Conservation (phyloP, 2,113 vertebrate genomes). For the Illadopsis cleaveri region DNA sequence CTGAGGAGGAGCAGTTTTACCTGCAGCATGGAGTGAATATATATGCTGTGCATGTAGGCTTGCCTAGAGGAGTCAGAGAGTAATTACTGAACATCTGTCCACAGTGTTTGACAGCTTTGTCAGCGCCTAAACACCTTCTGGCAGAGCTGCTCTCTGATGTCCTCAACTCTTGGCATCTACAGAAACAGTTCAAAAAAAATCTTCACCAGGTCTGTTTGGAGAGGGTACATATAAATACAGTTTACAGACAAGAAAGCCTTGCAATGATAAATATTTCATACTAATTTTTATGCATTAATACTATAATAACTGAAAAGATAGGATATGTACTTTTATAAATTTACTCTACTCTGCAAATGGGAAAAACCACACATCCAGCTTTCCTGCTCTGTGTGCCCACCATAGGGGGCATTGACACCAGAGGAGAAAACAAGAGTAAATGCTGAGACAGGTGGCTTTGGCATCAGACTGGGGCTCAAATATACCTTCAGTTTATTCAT, state of each 20-base stretch:
- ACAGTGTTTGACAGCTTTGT: background rate
- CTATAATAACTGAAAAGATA: background rate
- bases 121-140: background rate
- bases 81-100: conserved; percentile 28
- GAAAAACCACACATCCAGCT: background rate
- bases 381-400: background rate
- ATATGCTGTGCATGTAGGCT: background rate
- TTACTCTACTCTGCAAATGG: background rate
- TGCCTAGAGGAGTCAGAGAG: background rate
- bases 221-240: background rate
- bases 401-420: background rate
- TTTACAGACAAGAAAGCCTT: background rate
- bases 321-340: background rate
- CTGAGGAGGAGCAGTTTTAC: background rate
- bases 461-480: background rate
- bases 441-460: background rate
- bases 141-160: background rate
- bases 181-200: background rate
- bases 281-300: background rate
- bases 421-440: background rate
- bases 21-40: background rate
- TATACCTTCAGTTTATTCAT: background rate
- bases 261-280: background rate
- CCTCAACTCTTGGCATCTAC: background rate
- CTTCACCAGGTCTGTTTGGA: background rate